Conservation (phyloP, 2,797 vertebrate genomes). For the Dryobates pubescens region DNA sequence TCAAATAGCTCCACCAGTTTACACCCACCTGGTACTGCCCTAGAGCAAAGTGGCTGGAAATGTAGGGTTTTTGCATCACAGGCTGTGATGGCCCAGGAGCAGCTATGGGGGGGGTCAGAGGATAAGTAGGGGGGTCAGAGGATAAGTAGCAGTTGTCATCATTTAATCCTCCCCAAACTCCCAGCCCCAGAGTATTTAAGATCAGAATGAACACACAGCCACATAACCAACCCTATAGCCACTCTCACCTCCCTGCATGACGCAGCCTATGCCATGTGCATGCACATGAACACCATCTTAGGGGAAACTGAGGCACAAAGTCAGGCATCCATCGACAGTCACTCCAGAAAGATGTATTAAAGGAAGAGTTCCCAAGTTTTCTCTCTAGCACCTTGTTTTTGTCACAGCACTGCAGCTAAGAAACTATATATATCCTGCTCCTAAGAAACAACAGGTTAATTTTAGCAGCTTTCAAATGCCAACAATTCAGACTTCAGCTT, state of each 20-base stretch:
- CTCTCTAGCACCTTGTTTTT: neutral
- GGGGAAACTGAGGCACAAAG: neutral
- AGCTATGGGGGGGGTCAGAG: neutral
- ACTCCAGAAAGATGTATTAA: accelerated
- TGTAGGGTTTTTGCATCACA: neutral
- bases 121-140: neutral
- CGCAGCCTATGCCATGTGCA: accelerated
- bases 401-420: neutral
- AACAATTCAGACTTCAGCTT: neutral
- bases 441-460: slow-evolving; percentile 20
- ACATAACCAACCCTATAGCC: accelerated
- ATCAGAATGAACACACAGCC: neutral
- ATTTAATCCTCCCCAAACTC: neutral
- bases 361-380: neutral
- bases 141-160: neutral
- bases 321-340: neutral
- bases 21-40: neutral
- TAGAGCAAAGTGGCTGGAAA: neutral
- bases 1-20: neutral
- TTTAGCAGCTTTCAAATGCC: slow-evolving; percentile 9
- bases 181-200: neutral
- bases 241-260: accelerated
- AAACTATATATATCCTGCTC: neutral
- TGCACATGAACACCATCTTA: accelerated
- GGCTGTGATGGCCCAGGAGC: neutral